A percentile compares a stretch with the other conserved stretches of the same genome.
phyloP scores from a whole-genome alignment of 2,113 vertebrate species.

The Ibidorhyncha struthersii region DNA sequence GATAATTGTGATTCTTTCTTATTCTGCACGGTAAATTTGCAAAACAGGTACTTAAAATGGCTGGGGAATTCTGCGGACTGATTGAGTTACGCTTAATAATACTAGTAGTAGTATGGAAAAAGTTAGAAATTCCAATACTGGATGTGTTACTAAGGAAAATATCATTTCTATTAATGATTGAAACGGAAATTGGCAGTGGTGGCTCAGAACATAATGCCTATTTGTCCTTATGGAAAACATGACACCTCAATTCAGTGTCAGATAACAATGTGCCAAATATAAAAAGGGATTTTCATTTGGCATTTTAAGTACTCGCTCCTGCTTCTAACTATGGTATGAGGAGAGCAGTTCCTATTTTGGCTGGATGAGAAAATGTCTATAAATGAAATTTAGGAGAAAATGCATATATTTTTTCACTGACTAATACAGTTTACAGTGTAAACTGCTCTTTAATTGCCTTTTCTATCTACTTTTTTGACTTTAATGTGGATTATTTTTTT shows the following conservation, averaged over 20 bases:
- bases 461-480: neutral
- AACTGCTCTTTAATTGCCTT: neutral
- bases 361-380: constrained; percentile 43
- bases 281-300: constrained; percentile 61
- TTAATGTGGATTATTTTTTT: neutral
- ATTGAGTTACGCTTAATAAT: neutral
- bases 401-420: neutral
- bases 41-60: neutral
- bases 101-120: neutral
- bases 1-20: neutral
- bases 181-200: constrained; percentile 19
- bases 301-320: constrained; percentile 16
- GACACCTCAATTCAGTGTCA: constrained; percentile 46
- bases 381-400: constrained; percentile 34
- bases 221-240: constrained; percentile 59
- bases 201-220: constrained; percentile 62
- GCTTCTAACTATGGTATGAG: constrained; percentile 25
- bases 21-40: neutral
- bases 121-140: constrained; percentile 23
- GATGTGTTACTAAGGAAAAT: constrained; percentile 20
- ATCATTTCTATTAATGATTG: neutral
- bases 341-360: constrained; percentile 34
- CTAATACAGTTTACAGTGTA: neutral
- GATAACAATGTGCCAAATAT: constrained; percentile 49
- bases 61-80: neutral